These are phyloP conservation scores for Platichthys stellatus DNA, from an alignment of 2,113 vertebrate genomes.

Conservation along the genomic window DNA sequence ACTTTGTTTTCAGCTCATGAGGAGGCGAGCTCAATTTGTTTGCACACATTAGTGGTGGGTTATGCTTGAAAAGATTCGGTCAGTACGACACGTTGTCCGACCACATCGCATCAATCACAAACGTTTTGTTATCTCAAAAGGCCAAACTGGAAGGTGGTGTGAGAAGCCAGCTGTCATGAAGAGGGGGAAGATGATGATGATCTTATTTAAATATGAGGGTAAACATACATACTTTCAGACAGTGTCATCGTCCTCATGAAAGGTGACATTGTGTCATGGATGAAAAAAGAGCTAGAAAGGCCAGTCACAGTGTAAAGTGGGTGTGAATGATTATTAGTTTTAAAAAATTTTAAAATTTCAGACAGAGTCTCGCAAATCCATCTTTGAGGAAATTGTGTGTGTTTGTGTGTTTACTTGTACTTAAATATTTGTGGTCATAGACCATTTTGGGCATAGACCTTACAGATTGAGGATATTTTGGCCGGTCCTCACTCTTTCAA, in stretches of 20 bases:
- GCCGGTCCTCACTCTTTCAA: too few relatives aligned
- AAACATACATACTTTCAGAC: background rate
- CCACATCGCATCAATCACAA: background rate
- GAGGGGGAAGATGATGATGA: background rate
- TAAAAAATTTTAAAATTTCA: too few relatives aligned
- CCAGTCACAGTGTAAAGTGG: too few relatives aligned
- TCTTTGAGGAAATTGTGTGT: background rate
- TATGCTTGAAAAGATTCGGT: background rate
- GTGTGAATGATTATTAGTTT: too few relatives aligned
- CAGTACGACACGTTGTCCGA: background rate
- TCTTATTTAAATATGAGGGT: background rate
- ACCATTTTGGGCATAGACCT: too few relatives aligned
- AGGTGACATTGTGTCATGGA: too few relatives aligned
- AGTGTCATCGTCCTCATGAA: too few relatives aligned
- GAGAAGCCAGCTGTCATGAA: background rate
- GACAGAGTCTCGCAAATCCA: background rate
- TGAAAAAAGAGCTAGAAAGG: too few relatives aligned
- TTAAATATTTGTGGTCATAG: background rate
- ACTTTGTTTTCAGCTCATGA: constrained; percentile 9
- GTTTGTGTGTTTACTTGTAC: background rate
- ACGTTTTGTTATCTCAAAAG: background rate
- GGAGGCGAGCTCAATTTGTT: background rate
- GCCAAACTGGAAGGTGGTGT: background rate
- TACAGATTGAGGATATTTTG: too few relatives aligned
- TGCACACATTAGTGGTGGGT: background rate